Percentiles rank a stretch among this genome's conserved stretches.
These are phyloP conservation scores for Petrocephalus zakoni DNA, from an alignment of 2,113 vertebrate genomes.

Conservation along the genomic window DNA sequence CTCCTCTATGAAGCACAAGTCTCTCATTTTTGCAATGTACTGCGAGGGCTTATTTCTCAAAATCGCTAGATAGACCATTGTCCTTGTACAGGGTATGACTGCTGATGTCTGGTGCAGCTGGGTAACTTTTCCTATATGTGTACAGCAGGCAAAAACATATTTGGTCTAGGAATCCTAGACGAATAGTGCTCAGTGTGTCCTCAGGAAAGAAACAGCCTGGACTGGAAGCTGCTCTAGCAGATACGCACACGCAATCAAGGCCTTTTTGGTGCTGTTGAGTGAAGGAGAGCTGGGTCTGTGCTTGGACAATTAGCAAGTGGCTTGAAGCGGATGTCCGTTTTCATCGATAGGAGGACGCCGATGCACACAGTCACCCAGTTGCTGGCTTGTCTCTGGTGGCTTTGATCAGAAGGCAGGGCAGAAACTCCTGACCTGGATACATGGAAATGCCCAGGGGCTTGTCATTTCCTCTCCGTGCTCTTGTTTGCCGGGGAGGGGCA, in stretches of 20 bases:
- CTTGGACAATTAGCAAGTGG: not conserved
- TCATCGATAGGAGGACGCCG: not conserved
- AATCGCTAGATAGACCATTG: not conserved
- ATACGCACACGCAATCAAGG: not conserved
- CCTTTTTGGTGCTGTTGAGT: not conserved
- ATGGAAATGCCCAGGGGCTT: conserved; percentile 55
- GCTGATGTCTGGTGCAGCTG: not conserved
- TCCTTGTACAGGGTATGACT: not conserved
- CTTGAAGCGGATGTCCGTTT: not conserved
- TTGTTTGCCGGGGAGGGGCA: conserved; percentile 34
- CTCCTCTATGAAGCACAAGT: not conserved
- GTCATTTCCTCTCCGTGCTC: conserved; percentile 52
- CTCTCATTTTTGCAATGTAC: not conserved
- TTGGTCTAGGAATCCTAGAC: not conserved
- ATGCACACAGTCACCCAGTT: not conserved
- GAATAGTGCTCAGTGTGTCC: not conserved
- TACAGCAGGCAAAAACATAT: not conserved
- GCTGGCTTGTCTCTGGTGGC: not conserved
- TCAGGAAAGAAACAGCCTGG: not conserved
- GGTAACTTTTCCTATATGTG: not conserved
- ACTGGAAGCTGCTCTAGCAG: not conserved
- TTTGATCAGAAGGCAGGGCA: not conserved
- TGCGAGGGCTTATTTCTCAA: not conserved
- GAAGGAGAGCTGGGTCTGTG: not conserved
- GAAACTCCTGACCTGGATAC: not conserved